Base-by-base conservation (phyloP, 1,140 invertebrate genomes). In the Drosophila bocki region DNA sequence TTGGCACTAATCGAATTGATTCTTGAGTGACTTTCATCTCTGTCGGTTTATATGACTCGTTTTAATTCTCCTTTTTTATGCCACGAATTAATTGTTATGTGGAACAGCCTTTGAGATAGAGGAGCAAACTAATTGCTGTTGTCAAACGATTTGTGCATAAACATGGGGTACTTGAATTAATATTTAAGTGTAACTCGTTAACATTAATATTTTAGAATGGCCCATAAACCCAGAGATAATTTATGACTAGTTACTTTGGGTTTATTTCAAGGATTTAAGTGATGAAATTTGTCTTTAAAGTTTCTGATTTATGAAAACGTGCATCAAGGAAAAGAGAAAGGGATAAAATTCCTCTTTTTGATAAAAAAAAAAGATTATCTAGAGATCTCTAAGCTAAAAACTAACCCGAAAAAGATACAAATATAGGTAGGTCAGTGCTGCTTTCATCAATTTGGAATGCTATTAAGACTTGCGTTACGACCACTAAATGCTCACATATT, bases 1-100 rank as follows among this genome's bases (percentile, higher is more conserved):
- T 48, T 71, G 63, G 35, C 65, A 42, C 69, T 72, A 72, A 72
- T 71, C 69, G 69, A 72, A 72, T 72, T 72, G 69, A 72, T 72
- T 72, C 65, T 48, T 59, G 51, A 59, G n/a, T 32, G 65, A 42
- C 44, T 42, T 58, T 41, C 29, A 35, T 39, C 65, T 48, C 33
- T 15, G 47, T 29, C 26, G 7, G 13, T 64, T 48, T 48, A 48
- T 41, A 17, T 44, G 29, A 54, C 39, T 35, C 48, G 64, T 33
- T 70, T 32, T 33, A 39, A 26, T 44, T 47, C n/a, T 5, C 2
- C 5, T 39, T 70, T 67, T 70, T 70, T 56, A 68, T 56, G 48
- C 13, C 48, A 7, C 0, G 15, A 68, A 37, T 54, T 70, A 68
- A 70, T 70, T n/a, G 63, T 44, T 45, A 11, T 68, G 63, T 29